Base-by-base conservation (phyloP, 2,888 invertebrate species). In the Torymus tubicola region DNA sequence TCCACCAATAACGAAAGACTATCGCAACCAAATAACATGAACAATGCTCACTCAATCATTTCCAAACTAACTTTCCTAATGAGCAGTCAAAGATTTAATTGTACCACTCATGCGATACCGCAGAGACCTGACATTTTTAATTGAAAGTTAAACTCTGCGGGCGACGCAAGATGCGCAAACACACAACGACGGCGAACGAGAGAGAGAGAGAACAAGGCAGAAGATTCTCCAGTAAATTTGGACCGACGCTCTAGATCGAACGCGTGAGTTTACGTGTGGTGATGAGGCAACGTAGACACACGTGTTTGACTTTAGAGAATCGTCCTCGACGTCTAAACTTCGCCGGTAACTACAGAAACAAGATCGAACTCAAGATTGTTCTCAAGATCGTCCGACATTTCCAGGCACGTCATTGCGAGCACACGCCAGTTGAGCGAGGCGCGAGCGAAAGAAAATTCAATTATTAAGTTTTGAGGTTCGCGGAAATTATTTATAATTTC, bases 191-290 rank as follows among this genome's bases (percentile, higher is more conserved):
- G 68, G 1, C 14, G 53, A 50, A 72, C 58, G 21, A 18, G 52
- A 53, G 42, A 42, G 42, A 42, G 42, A 42, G 5, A 31, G 31
- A 73, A 42, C n/a, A n/a, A n/a, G n/a, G n/a, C n/a, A 42, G 42
- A 31, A 73, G 64, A 68, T 68, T 63, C 24, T 50, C 18, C 57
- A 31, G 42, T 13, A 58, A 61, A 61, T 31, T 57, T 13, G 73
- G 80, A 53, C 75, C 10, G 80, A 82, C 83, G 85, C 89, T 90
- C 89, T 90, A 89, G 87, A 90, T 90, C 90, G 90, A 90, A 90
- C 90, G 88, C 90, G 89, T 90, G 90, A 90, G 90, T 90, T 90
- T 90, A 90, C 90, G 90, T 90, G 88, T 89, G 88, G 86, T 83
- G 86, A 83, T 88, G 84, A 87, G 86, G 87, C 86, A 86, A 90